Conservation (phyloP, 2,797 vertebrate genomes). For the Pitangus sulphuratus region DNA sequence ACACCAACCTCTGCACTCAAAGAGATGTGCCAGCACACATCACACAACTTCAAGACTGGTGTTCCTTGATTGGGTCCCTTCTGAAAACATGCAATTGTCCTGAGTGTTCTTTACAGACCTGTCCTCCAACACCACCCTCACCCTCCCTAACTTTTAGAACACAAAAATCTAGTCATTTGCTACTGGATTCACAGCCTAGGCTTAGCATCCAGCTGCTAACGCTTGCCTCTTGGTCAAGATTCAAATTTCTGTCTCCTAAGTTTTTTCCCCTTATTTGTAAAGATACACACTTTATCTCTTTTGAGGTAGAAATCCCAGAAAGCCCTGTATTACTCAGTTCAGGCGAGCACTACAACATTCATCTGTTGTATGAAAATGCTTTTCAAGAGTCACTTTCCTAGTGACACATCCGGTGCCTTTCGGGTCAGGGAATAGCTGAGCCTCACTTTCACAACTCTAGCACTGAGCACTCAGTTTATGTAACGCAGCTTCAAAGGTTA, state of each 20-base stretch:
- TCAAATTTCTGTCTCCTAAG: rapidly evolving
- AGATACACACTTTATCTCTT: not conserved
- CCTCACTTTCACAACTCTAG: not conserved
- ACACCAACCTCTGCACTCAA: not conserved
- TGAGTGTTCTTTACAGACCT: rapidly evolving
- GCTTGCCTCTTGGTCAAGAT: not conserved
- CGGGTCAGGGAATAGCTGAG: rapidly evolving
- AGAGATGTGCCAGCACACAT: not conserved
- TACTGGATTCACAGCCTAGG: not conserved
- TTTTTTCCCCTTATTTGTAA: not conserved
- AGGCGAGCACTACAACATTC: not conserved
- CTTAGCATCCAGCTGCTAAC: not conserved
- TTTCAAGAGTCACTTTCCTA: not conserved
- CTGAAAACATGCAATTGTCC: rapidly evolving
- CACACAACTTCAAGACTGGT: not conserved
- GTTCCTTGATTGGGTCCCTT: not conserved
- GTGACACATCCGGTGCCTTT: rapidly evolving
- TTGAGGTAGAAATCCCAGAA: not conserved
- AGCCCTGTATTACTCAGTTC: too few relatives aligned
- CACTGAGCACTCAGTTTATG: rapidly evolving
- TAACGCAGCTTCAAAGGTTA: not conserved
- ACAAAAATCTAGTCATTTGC: not conserved
- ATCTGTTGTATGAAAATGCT: not conserved
- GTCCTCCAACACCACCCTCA: rapidly evolving
- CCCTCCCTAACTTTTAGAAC: not conserved